Base-by-base conservation (phyloP, 2,113 vertebrate genomes). In the Pelecanus crispus region DNA sequence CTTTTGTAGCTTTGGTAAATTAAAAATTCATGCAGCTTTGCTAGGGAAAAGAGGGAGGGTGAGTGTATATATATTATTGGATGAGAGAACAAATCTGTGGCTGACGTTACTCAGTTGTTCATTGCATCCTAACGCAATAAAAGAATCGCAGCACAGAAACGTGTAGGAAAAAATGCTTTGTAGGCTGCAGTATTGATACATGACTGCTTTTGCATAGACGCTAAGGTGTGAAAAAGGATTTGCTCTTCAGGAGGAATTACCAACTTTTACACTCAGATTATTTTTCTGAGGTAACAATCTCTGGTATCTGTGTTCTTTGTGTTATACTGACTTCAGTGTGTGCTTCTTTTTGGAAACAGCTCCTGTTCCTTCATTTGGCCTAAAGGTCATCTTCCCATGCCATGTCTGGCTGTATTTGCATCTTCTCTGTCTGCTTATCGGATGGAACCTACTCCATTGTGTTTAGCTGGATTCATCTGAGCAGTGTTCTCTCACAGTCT, bases 351-450 rank as follows among this genome's bases (percentile, higher is more conserved):
- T 81, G 44, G 66, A 72, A 94, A 53, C 40, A 20, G 5, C 12
- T 79, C 31, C 36, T 84, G 22, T 47, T 91, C 29, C 38, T 81
- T 95, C 49, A 7, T 47, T 91, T 90, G 78, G 34, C 45, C 66
- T 75, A 50, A 72, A 87, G 81, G 81, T 95, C 81, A 55, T 52
- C 53, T 94, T 96, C 93, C 79, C 74, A 75, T 96, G 90, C 90
- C 49, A 24, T 7, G 26, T 77, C 78, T 91, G 44, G 8, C 62
- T 86, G 31, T 34, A 53, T 88, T 92, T 93, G 40, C 55, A 81
- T 90, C 58, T 89, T 71, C 59, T 71, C 73, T 80, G 2, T 86
- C 67, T 85, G 44, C 8, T 92, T 89, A 90, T 96, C 84, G 91
- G 87, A 75, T 95, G 52, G 65, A 94, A 87, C 36, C 78, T 68